Evolutionary conservation across 35 echinoderm and acorn worm genomes (phyloP), one percentile per base, ranked within the genome.

Genomic region (Holothuria glaberrima): DNA sequence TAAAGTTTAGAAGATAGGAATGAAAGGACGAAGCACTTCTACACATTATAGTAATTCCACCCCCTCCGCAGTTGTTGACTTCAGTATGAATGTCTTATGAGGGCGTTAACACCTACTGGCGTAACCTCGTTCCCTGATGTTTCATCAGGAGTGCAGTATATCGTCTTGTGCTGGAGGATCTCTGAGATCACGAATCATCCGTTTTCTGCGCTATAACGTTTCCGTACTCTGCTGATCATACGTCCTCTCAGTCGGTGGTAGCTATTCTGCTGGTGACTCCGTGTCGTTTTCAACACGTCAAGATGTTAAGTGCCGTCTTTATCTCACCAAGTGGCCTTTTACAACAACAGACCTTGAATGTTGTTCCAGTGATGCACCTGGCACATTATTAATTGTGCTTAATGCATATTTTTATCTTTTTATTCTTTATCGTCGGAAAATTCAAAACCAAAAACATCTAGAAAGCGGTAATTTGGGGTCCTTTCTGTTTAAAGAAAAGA

Each of bases 351-450:
- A 84, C 41, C 24, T 61, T 84, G 80, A 84, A 84, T 84, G 80
- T 61, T 84, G 57, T 82, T 44, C 22, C 48, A 82, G 79, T 25
- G 79, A 14, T 29, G 33, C 80, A 84, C 80, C 80, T 84, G 80
- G 80, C 57, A 84, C 56, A 84, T 61, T 62, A 58, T 84, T 84
- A 84, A 84, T 84, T 84, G 80, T 84, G 26, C 58, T 84, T 84
- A 84, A 84, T 61, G 33, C 31, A 21, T 33, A n/a, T 59, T 28
- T 58, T 46, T n/a, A 19, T 84, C 9, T 20, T 30, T 22, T 63
- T 84, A 29, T 48, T 36, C 27, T 9, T 84, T 30, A 33, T 62
- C 19, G 29, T 84, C 31, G 28, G 31, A 59, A 84, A 84, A 84
- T 33, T 30, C 57, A 84, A 84, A 58, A 84, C 80, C 56, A 63